phyloP scores from a whole-genome alignment of 2,888 invertebrate genomes.

The Synanthedon vespiformis region DNA sequence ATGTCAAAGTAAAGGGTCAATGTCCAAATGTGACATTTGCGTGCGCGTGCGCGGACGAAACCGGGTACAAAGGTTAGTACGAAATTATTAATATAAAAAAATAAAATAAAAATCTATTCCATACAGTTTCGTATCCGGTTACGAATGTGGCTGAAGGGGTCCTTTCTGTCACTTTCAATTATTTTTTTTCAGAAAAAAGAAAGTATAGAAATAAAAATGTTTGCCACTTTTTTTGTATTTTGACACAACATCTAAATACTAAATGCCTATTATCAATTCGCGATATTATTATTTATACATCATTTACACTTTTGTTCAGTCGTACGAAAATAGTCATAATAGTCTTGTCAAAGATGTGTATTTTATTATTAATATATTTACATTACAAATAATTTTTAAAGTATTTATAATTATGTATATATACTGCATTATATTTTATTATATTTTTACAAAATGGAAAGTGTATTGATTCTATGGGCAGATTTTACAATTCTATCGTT shows the following conservation, averaged over 20 bases:
- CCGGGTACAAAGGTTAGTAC: no score
- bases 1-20: no score
- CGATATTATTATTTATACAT: slow-evolving; percentile 38
- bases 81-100: no score
- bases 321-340: slow-evolving; percentile 41
- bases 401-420: slow-evolving; percentile 5
- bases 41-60: no score
- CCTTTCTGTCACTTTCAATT: no score
- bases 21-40: no score
- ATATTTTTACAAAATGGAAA: not conserved
- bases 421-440: no score
- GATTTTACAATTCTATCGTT: not conserved
- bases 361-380: slow-evolving; percentile 22
- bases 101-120: no score
- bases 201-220: no score
- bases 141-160: no score
- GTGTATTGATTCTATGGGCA: not conserved
- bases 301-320: slow-evolving; percentile 51
- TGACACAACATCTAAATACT: slow-evolving; percentile 32
- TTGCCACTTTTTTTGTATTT: not conserved
- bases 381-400: slow-evolving; percentile 11
- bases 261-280: slow-evolving; percentile 34
- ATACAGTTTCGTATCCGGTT: no score
- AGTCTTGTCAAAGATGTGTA: slow-evolving; percentile 19
- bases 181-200: no score